These are phyloP conservation scores for Temnothorax rugatulus DNA, from an alignment of 2,888 invertebrate genomes.

Conservation along the genomic window DNA sequence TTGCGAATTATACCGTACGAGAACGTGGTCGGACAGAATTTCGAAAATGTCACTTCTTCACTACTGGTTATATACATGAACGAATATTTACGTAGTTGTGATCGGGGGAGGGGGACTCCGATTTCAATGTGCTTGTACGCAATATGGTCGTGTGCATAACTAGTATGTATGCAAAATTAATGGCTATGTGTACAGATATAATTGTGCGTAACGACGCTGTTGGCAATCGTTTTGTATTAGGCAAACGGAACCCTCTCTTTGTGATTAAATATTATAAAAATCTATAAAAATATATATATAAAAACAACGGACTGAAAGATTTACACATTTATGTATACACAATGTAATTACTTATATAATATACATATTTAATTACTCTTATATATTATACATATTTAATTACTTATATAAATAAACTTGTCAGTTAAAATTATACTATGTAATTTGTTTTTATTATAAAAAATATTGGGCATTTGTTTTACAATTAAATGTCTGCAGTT, in stretches of 20 bases:
- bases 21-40: neutral
- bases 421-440: no score
- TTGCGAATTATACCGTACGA: neutral
- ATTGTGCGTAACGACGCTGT: neutral
- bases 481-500: neutral
- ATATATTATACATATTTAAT: no score
- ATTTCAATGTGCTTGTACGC: neutral
- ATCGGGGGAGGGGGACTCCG: no score
- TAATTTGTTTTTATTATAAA: neutral
- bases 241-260: neutral
- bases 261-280: no score
- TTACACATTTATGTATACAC: neutral
- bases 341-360: neutral
- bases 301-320: no score
- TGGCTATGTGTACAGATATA: neutral
- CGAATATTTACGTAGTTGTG: constrained; percentile 50
- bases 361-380: neutral
- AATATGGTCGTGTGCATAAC: neutral
- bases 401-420: no score
- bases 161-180: neutral
- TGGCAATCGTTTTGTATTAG: neutral
- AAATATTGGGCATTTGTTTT: neutral
- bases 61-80: constrained; percentile 33
- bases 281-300: no score
- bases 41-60: neutral